These are phyloP conservation scores for Diplodus puntazzo DNA, from an alignment of 2,797 vertebrate genomes.

Conservation along the genomic window DNA sequence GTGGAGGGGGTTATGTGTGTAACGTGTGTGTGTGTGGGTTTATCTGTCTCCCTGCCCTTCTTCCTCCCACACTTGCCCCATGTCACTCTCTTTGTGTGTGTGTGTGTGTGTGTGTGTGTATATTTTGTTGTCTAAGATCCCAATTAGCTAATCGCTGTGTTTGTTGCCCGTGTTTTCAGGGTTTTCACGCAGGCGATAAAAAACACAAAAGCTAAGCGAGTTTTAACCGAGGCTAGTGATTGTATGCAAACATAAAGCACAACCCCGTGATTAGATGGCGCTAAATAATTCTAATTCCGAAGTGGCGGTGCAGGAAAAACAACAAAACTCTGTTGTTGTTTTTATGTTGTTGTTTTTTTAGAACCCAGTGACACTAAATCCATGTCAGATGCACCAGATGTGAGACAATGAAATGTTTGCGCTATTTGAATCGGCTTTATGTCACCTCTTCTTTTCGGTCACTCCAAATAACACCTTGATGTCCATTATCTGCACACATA, in stretches of 20 bases:
- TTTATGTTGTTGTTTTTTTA: conserved; percentile 40
- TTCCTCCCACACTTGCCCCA: conserved; percentile 20
- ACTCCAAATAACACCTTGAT: conserved; percentile 83
- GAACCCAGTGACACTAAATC: conserved; percentile 76
- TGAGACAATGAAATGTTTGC: conserved; percentile 81
- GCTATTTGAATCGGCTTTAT: conserved; percentile 81
- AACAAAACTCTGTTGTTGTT: conserved; percentile 27
- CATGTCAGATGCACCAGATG: conserved; percentile 67
- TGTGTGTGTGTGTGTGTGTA: conserved; percentile 34
- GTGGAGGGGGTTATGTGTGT: conserved; percentile 1
- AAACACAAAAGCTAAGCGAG: conserved; percentile 38
- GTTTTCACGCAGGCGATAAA: conserved; percentile 34
- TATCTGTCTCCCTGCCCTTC: conserved; percentile 26
- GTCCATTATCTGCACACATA: conserved; percentile 85
- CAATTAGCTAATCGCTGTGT: conserved; percentile 61
- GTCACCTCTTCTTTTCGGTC: conserved; percentile 80
- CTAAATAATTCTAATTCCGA: conserved; percentile 67
- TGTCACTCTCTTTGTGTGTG: conserved; percentile 28
- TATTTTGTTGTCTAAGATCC: conserved; percentile 50
- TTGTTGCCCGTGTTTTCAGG: conserved; percentile 48
- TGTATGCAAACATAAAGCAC: conserved; percentile 57
- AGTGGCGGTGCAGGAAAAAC: conserved; percentile 49
- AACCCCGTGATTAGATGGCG: conserved; percentile 52
- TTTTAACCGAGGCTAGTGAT: conserved; percentile 48
- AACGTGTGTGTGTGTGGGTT: not conserved